Percentiles rank a stretch among this genome's conserved stretches.
Evolutionary conservation across 1,140 invertebrate genomes (phyloP).

Genomic region (Trypoxylus dichotomus): DNA sequence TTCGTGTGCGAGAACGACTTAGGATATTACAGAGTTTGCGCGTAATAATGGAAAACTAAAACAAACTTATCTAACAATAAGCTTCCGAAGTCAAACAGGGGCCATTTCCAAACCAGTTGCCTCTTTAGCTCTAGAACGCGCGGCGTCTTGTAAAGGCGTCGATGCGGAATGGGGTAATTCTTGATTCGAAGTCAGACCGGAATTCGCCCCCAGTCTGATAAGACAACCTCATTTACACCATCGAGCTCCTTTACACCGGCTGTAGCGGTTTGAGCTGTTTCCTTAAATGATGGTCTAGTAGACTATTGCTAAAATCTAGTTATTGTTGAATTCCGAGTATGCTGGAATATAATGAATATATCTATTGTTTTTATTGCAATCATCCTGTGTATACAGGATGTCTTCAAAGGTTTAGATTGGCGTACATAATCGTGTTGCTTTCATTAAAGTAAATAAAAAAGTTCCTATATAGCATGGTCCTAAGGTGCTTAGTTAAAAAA

Average conservation of each 20-base stretch:
- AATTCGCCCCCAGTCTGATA: constrained; percentile 35
- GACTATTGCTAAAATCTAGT: neutral
- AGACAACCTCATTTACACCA: constrained; percentile 34
- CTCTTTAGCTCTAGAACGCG: neutral
- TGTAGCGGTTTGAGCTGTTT: neutral
- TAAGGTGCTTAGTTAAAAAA: no score
- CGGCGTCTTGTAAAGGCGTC: constrained; percentile 27
- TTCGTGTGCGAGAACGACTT: neutral
- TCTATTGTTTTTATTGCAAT: no score
- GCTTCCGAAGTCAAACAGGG: constrained; percentile 35
- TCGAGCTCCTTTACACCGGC: neutral
- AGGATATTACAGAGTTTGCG: constrained; percentile 31
- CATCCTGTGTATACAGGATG: no score
- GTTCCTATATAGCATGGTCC: no score
- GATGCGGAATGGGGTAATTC: constrained; percentile 36
- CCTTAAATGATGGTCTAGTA: neutral
- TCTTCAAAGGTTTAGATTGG: no score
- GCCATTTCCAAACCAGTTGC: constrained; percentile 34
- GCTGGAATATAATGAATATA: no score
- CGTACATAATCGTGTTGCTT: no score
- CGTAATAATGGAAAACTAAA: constrained; percentile 36
- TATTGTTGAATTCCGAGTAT: neutral
- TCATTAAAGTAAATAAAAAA: no score
- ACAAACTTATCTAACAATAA: constrained; percentile 37
- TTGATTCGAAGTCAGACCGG: constrained; percentile 35